Base-by-base conservation (phyloP, 2,113 vertebrate genomes). In the Marmota monax region DNA sequence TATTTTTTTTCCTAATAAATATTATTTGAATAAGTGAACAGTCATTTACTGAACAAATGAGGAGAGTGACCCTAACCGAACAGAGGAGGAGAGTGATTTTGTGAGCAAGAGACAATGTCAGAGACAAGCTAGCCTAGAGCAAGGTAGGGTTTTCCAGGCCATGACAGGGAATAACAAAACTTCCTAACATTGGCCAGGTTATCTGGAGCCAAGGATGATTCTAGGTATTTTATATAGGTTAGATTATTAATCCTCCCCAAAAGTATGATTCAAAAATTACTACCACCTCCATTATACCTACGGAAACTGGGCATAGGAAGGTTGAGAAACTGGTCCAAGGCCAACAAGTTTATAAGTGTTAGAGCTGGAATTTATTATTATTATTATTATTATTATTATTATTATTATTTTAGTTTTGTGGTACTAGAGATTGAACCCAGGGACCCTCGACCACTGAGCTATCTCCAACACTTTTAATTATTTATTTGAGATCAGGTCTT, bases 151-250 rank as follows among this genome's bases (percentile, higher is more conserved):
- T 51, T 42, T 76, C 51, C 9, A 32, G 61, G 39, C 34, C 70
- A 94, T 29, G 37, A 42, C 22, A 84, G 45, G 9, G 18, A 87
- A 74, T 61, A 70, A 69, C 45, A 73, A 74, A 96, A 94, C 82
- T 58, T 39, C 4, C 80, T 87, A 61, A 69, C 45, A 48, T 72
- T 94, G 63, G 76, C 70, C 29, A 65, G 42, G 51, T 51, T 25
- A 18, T 77, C 77, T 45, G 76, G 65, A 84, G 83, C 25, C 42
- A 83, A 76, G 34, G 83, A 69, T 0, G 1, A 83, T 51, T 70
- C 20, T 69, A 51, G 25, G 29, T 63, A 51, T 0, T 42, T 85
- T 78, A 34, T 25, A 78, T 5, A 42, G 37, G 17, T 61, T 67
- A 48, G 22, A n/a, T 83, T 17, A 20, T 45, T 70, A 91, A 90